Evolutionary conservation across 37 sponge, comb jelly and placozoan species (phyloP).

Genomic region (Axinella damicornis): DNA sequence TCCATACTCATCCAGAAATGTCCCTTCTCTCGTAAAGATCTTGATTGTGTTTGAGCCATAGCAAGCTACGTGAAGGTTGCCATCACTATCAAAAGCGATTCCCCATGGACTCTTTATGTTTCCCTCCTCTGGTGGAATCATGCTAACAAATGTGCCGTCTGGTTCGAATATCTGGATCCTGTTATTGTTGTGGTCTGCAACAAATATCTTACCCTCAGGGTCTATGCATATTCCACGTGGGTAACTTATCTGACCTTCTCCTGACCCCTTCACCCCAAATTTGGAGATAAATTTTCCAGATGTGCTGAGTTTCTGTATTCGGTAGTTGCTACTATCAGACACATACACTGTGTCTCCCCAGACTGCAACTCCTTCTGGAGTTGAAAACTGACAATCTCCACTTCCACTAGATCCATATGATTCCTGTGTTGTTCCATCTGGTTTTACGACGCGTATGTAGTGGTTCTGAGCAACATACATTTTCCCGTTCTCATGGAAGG

Average conservation of each 20-base stretch:
- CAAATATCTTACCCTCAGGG: constrained; percentile 25
- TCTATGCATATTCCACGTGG: constrained; percentile 51
- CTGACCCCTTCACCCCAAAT: constrained; percentile 42
- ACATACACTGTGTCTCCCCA: constrained; percentile 38
- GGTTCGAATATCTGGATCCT: constrained; percentile 18
- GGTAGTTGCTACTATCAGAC: constrained; percentile 37
- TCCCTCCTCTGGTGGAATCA: neutral
- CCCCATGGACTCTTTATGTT: constrained; percentile 44
- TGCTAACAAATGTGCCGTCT: constrained; percentile 32
- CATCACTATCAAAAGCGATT: constrained; percentile 38
- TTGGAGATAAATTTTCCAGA: constrained; percentile 25
- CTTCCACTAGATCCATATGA: constrained; percentile 17
- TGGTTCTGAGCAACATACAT: constrained; percentile 16
- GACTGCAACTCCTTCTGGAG: constrained; percentile 31
- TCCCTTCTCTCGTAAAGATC: constrained; percentile 41
- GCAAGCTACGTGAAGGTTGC: constrained; percentile 43
- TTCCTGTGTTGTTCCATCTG: constrained; percentile 9
- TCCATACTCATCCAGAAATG: constrained; percentile 8
- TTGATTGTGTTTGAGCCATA: constrained; percentile 3
- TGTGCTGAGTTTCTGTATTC: constrained; percentile 22
- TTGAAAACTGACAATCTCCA: constrained; percentile 41
- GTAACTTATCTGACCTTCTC: constrained; percentile 20
- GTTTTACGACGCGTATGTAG: constrained; percentile 23
- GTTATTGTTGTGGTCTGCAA: constrained; percentile 33
- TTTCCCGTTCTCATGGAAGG: constrained; percentile 17